Evolutionary conservation across 1,140 invertebrate genomes (phyloP), one percentile per base, ranked within the genome.

Genomic region (Penaeus vannamei): DNA sequence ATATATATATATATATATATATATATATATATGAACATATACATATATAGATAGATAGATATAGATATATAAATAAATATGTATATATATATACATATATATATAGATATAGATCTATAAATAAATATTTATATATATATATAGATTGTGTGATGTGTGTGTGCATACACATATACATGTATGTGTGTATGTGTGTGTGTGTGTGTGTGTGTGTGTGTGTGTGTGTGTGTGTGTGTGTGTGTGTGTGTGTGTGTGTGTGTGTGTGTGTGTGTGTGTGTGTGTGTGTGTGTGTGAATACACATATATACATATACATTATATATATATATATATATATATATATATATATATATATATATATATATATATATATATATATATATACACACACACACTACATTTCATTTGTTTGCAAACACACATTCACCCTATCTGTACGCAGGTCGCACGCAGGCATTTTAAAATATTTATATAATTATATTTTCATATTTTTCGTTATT

Each of bases 21-120:
- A 79, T 46, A 29, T n/a, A 29, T n/a, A n/a, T n/a, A 29, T 42
- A 42, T 42, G 20, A 17, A 79, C 64, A 62, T 84, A 62, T 84
- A 62, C 64, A 62, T 84, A 62, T 84, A 62, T 84, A 62, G 64
- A 29, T 84, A 62, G 8, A 62, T 64, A 62, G 64, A 62, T 84
- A 62, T 84, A 62, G 64, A 62, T 84, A 62, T 84, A 62, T 84
- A 62, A 66, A 62, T 64, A 62, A 66, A 62, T 64, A 62, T 84
- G 32, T 64, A 84, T 84, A 84, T 84, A 84, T 84, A 84, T 64
- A 84, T 84, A 84, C 62, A 84, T 84, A 84, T 84, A 84, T 84
- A 84, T 84, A 84, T 84, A 84, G 64, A 64, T 84, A 84, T 64
- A 84, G 10, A 84, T 12, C 64, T 64, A 84, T 64, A 64, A 66